A percentile compares a stretch with the other conserved stretches of the same genome.
Evolutionary conservation across 2,888 invertebrate genomes (phyloP).

Genomic region (Nemotelus pantherinus): DNA sequence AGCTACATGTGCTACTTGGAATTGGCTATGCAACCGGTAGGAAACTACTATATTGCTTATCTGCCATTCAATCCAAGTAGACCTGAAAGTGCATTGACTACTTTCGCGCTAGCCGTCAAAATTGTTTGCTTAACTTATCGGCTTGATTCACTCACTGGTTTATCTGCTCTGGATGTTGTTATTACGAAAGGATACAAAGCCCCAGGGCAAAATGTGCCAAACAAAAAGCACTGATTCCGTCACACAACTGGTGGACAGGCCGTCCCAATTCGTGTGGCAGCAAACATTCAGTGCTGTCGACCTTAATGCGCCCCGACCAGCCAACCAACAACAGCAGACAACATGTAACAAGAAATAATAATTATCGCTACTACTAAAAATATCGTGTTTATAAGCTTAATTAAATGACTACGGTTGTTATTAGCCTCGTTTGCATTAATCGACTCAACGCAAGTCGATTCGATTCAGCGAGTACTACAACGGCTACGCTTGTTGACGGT

Average conservation of each 20-base stretch:
- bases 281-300: too few species aligned
- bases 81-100: slow-evolving; percentile 33
- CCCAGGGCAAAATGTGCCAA: not conserved
- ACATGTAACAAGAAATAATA: slow-evolving; percentile 28
- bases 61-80: not conserved
- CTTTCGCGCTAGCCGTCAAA: slow-evolving; percentile 13
- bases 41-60: slow-evolving; percentile 23
- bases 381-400: slow-evolving; percentile 39
- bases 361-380: slow-evolving; percentile 30
- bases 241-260: too few species aligned
- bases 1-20: not conserved
- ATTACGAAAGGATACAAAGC: slow-evolving; percentile 33
- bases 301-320: not conserved
- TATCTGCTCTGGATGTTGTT: slow-evolving; percentile 10
- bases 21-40: not conserved
- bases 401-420: slow-evolving; percentile 38
- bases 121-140: slow-evolving; percentile 12
- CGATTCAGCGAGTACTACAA: not conserved
- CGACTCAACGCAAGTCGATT: not conserved
- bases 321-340: not conserved
- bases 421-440: slow-evolving; percentile 41
- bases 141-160: slow-evolving; percentile 25
- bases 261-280: too few species aligned
- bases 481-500: too few species aligned
- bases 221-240: not conserved